Conservation (phyloP, 1,140 invertebrate genomes). For the Drosophila funebris region DNA sequence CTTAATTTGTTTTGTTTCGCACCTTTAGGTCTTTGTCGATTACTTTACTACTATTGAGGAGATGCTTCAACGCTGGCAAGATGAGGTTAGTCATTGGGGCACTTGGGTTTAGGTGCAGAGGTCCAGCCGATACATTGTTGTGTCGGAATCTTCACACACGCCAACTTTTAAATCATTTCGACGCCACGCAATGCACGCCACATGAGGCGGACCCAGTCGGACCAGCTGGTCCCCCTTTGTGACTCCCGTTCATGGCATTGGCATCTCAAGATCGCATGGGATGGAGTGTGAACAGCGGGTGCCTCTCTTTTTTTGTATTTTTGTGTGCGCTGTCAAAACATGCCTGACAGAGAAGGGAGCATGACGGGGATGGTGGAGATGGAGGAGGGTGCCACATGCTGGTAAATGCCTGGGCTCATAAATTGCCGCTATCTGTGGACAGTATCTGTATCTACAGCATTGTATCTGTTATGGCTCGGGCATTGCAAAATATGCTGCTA, state of each 20-base stretch:
- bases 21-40: neutral
- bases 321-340: slow-evolving; percentile 61
- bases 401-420: slow-evolving; percentile 61
- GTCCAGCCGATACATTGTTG: slow-evolving; percentile 11
- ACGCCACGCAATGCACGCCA: slow-evolving; percentile 58
- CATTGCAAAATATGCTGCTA: slow-evolving; percentile 65
- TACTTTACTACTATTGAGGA: neutral
- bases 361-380: neutral
- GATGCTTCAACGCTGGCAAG: neutral
- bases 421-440: slow-evolving; percentile 65
- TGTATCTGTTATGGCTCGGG: slow-evolving; percentile 31
- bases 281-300: slow-evolving; percentile 69
- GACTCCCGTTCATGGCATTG: slow-evolving; percentile 27
- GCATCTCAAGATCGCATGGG: slow-evolving; percentile 67
- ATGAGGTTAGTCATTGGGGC: neutral
- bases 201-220: slow-evolving; percentile 15
- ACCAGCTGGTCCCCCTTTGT: neutral
- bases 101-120: neutral
- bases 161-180: slow-evolving; percentile 64
- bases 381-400: slow-evolving; percentile 54
- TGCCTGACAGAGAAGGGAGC: slow-evolving; percentile 11
- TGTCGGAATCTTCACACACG: slow-evolving; percentile 41
- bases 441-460: slow-evolving; percentile 30
- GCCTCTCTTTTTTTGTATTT: slow-evolving; percentile 7
- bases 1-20: neutral